Conservation (phyloP, 1,140 invertebrate genomes). For the Scaptomyza pallida region DNA sequence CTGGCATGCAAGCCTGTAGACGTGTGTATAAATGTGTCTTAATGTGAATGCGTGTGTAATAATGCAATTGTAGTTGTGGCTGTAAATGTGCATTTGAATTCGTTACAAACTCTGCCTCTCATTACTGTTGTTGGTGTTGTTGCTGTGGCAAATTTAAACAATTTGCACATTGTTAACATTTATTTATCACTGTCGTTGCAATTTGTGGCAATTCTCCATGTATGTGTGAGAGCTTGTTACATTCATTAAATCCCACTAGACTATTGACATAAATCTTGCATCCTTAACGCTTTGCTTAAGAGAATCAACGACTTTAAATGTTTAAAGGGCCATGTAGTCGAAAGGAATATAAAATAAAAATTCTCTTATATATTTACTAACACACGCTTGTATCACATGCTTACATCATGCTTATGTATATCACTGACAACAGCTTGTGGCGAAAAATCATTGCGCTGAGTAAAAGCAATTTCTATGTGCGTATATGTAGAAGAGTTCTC, state of each 20-base stretch:
- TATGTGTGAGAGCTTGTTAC: not conserved
- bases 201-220: conserved; percentile 37
- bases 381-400: not conserved
- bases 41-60: conserved; percentile 38
- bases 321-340: too few relatives aligned
- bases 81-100: conserved; percentile 60
- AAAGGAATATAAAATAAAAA: not conserved
- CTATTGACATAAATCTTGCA: too few relatives aligned
- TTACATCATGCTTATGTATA: conserved; percentile 19
- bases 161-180: conserved; percentile 58
- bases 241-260: too few relatives aligned
- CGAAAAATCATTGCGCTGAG: conserved; percentile 52
- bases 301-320: too few relatives aligned
- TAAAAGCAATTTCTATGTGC: conserved; percentile 29
- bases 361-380: too few relatives aligned
- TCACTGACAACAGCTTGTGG: conserved; percentile 48
- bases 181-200: conserved; percentile 54
- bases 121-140: conserved; percentile 48
- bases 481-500: not conserved
- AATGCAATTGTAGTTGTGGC: conserved; percentile 69
- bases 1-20: conserved; percentile 25
- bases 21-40: not conserved
- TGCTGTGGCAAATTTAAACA: conserved; percentile 50
- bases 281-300: too few relatives aligned
- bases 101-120: conserved; percentile 53